Conservation (phyloP, 2,113 vertebrate species). For the Carlito syrichta region DNA sequence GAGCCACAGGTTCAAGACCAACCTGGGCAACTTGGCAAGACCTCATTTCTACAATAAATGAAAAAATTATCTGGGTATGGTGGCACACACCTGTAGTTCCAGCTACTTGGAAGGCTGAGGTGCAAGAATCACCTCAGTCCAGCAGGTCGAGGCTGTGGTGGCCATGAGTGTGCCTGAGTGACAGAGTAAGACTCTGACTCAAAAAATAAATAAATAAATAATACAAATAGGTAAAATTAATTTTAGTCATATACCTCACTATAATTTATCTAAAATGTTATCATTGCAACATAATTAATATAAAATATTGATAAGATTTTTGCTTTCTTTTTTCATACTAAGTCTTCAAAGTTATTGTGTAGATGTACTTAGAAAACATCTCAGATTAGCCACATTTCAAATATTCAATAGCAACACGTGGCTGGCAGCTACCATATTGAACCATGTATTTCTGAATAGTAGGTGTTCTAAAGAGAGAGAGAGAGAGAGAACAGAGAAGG, state of each 20-base stretch:
- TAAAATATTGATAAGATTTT: neutral
- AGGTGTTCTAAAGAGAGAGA: neutral
- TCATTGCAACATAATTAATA: neutral
- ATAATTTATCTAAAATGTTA: neutral
- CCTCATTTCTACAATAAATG: too few species aligned
- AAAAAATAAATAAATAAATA: too few species aligned
- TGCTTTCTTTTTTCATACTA: neutral
- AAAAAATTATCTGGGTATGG: too few species aligned
- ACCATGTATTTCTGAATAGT: neutral
- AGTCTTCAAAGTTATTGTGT: neutral
- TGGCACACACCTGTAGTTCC: too few species aligned
- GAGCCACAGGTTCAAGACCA: too few species aligned
- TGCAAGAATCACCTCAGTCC: too few species aligned
- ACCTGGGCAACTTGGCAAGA: too few species aligned
- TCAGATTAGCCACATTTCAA: neutral
- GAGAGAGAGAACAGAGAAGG: neutral
- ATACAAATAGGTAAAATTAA: neutral
- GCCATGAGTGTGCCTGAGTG: too few species aligned
- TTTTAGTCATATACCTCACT: neutral
- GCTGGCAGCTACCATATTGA: neutral
- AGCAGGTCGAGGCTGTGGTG: too few species aligned
- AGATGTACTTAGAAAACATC: neutral
- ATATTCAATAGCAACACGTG: neutral
- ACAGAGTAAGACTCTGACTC: too few species aligned
- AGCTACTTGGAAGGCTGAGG: too few species aligned